These are phyloP conservation scores for Amblyteles armatorius DNA, from an alignment of 2,888 invertebrate genomes.

Conservation along the genomic window DNA sequence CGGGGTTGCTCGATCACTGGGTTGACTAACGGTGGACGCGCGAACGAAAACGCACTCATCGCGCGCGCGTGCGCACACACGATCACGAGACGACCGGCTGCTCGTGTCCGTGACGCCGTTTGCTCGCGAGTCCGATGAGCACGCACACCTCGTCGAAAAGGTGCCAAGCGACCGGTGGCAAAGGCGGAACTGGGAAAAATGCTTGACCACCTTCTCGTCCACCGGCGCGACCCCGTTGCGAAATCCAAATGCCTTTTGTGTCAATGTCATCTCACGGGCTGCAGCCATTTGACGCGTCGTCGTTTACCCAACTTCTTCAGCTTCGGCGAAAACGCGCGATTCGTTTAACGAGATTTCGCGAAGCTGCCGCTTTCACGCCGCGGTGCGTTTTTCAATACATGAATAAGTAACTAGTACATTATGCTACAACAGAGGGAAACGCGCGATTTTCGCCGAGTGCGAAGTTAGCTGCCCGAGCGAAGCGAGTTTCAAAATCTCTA, in stretches of 20 bases:
- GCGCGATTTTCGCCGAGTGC: too few relatives aligned
- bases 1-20: slow-evolving; percentile 71
- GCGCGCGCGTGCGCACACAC: slow-evolving; percentile 27
- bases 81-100: slow-evolving; percentile 6
- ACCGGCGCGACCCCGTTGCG: slow-evolving; percentile 46
- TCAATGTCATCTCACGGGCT: neutral
- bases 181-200: slow-evolving; percentile 60
- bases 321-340: neutral
- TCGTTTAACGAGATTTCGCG: neutral
- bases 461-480: too few relatives aligned
- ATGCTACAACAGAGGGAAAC: too few relatives aligned
- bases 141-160: slow-evolving; percentile 61
- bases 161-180: slow-evolving; percentile 53
- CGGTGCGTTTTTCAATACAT: neutral
- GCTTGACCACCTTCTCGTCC: slow-evolving; percentile 17
- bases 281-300: neutral
- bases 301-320: neutral
- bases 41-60: slow-evolving; percentile 65
- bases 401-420: neutral
- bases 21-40: slow-evolving; percentile 75
- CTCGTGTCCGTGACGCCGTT: slow-evolving; percentile 19
- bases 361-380: neutral
- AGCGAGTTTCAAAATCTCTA: too few relatives aligned
- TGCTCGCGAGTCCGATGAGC: slow-evolving; percentile 38
- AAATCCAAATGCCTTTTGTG: slow-evolving; percentile 24